A percentile compares a stretch with the other conserved stretches of the same genome.
These are phyloP conservation scores for Ennomos erosarius DNA, from an alignment of 2,888 invertebrate species.

Conservation along the genomic window DNA sequence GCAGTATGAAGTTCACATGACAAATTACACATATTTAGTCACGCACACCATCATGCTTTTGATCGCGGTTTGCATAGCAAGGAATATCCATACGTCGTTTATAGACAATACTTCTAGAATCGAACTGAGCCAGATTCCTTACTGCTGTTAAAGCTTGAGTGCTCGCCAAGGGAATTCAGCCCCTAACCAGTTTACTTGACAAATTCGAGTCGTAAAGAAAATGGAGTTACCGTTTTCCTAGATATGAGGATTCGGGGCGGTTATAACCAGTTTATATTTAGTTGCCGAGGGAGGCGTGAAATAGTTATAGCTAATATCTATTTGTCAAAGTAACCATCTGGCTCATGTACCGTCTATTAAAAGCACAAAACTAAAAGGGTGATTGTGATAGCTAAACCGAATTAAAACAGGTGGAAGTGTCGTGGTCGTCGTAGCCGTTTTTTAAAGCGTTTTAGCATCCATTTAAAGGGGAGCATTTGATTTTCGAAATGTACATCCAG, in stretches of 20 bases:
- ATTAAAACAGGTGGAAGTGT: too few relatives aligned
- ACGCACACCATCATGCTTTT: not conserved
- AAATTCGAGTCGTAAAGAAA: conserved; percentile 33
- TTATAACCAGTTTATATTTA: conserved; percentile 26
- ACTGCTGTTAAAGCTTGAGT: conserved; percentile 2
- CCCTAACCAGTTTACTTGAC: conserved; percentile 26
- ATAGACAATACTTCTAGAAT: not conserved
- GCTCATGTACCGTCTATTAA: conserved; percentile 3
- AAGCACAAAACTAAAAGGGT: not conserved
- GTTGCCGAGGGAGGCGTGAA: conserved; percentile 12
- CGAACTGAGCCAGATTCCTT: conserved; percentile 9
- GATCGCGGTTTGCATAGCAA: not conserved
- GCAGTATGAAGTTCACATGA: conserved; percentile 13
- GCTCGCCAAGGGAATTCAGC: not conserved
- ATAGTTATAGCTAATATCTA: conserved; percentile 10
- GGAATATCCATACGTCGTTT: not conserved
- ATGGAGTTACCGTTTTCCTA: conserved; percentile 25
- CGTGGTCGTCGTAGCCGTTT: too few relatives aligned
- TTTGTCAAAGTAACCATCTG: conserved; percentile 24
- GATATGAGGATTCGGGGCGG: conserved; percentile 15
- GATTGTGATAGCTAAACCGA: not conserved
- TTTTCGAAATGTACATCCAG: too few relatives aligned
- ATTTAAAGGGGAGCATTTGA: too few relatives aligned
- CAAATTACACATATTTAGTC: not conserved
- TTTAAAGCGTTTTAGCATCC: too few relatives aligned